Conservation (phyloP, 2,888 invertebrate genomes). For the Xestia xanthographa region DNA sequence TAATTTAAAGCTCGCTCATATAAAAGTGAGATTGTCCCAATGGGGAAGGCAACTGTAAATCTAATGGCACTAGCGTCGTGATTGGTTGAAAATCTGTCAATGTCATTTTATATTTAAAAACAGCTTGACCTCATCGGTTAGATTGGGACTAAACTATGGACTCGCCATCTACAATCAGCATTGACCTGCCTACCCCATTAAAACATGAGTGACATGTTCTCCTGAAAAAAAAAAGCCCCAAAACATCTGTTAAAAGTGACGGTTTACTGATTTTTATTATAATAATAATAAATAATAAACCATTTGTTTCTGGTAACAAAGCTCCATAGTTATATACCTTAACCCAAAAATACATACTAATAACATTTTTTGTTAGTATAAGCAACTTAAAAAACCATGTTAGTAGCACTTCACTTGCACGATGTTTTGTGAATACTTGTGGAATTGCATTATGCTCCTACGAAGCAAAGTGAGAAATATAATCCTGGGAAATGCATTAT, state of each 20-base stretch:
- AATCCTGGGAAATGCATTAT: background rate
- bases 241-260: background rate
- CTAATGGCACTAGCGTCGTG: background rate
- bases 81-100: background rate
- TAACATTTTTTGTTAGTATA: no score
- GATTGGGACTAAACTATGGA: background rate
- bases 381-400: no score
- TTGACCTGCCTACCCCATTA: background rate
- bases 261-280: background rate
- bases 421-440: no score
- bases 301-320: no score
- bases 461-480: background rate
- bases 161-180: background rate
- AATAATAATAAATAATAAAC: no score
- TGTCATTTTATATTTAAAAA: background rate
- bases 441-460: no score
- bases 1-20: background rate
- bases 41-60: background rate
- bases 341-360: no score
- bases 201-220: background rate
- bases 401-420: no score
- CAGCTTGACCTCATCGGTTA: background rate
- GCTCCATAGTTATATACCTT: no score
- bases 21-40: background rate
- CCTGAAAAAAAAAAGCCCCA: background rate